Conservation (phyloP, 2,888 invertebrate species). For the Oligia strigilis region DNA sequence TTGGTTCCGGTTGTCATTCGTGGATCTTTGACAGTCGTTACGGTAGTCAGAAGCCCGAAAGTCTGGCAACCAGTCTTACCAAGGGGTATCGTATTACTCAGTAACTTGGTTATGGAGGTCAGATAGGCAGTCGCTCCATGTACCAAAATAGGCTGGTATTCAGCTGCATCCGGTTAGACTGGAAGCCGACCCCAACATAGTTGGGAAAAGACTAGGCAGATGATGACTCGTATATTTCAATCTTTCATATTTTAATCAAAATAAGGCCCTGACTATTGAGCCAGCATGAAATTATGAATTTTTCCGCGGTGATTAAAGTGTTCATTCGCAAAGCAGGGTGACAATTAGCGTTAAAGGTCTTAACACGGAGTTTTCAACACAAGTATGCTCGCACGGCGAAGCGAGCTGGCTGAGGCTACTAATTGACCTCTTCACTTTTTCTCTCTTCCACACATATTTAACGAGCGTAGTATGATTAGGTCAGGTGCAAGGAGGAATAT, state of each 20-base stretch:
- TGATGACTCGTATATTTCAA: no score
- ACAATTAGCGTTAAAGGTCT: slow-evolving; percentile 31
- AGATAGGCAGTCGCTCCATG: no score
- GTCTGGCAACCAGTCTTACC: no score
- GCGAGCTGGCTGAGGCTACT: slow-evolving; percentile 5
- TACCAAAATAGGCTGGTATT: no score
- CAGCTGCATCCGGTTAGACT: no score
- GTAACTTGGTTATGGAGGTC: no score
- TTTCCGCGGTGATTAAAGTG: not conserved
- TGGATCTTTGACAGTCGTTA: no score
- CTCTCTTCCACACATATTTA: not conserved
- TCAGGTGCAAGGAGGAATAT: not conserved
- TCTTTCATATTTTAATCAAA: not conserved
- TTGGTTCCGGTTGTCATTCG: no score
- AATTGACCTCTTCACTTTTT: slow-evolving; percentile 16
- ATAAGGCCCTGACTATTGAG: not conserved
- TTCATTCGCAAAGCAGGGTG: not conserved
- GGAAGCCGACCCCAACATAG: no score
- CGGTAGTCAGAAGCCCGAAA: no score
- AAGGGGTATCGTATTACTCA: no score
- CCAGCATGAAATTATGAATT: not conserved
- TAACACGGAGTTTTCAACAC: not conserved
- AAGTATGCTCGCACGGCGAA: not conserved
- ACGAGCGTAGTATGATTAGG: not conserved
- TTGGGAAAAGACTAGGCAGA: no score